Base-by-base conservation (phyloP, 2,888 invertebrate species). In the Hypena proboscidalis region DNA sequence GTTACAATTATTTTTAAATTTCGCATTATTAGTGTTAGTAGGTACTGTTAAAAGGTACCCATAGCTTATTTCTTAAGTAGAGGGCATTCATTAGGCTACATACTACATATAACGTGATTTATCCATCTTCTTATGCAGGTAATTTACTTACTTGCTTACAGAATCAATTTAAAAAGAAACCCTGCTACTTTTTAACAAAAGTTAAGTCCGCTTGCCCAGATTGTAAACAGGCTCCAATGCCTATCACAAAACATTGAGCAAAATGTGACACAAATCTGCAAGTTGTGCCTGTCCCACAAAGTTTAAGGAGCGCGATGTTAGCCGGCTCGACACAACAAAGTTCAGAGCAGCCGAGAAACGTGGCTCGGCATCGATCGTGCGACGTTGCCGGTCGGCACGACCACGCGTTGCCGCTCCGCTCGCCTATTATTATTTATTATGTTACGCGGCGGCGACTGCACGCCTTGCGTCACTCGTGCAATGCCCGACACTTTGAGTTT, bases 381-480 rank as follows among this genome's bases (percentile, higher is more conserved):
- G 70, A 32, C 60, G 83, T 81, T 84, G 83, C 80, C 85, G 58
- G 57, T 66, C 72, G 59, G 71, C 54, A 49, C 64, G 35, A 41
- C 38, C 47, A 37, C 61, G 32, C 56, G 78, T 75, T 79, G 79
- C 76, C 78, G 62, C 44, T 65, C 68, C 58, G 70, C 59, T 53
- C 64, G 55, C 61, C 53, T 77, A 80, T 75, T 77, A 77, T 78
- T 78, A 76, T 73, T 77, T 77, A 74, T 76, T 74, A 59, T 64
- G 67, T 67, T 73, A 66, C 63, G 60, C 58, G 44, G 55, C 58
- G 46, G 67, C 53, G 61, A 57, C 67, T 67, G 64, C 67, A 64
- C 48, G 59, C 56, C 67, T 70, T 66, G 63, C 67, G 62, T 67
- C 69, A 66, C 60, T 59, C 68, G 71, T 72, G 70, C 74, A 70